A percentile compares a stretch with the other conserved stretches of the same genome.
Evolutionary conservation across 2,888 invertebrate species (phyloP).

Genomic region (Lamellibrachia satsuma): DNA sequence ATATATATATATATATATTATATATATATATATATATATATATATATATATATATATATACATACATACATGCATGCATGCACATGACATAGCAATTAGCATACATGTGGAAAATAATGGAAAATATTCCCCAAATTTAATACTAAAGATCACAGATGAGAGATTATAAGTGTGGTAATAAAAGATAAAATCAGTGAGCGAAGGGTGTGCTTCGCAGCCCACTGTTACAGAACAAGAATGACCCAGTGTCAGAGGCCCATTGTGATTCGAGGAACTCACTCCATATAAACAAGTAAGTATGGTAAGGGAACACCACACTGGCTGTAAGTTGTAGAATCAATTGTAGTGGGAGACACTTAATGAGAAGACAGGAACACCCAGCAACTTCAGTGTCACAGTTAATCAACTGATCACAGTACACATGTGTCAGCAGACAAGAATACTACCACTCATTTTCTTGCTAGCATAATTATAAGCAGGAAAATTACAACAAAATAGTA

Average conservation of each 20-base stretch:
- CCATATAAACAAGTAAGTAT: not conserved
- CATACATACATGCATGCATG: not conserved
- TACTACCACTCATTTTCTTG: not conserved
- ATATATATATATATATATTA: conserved; percentile 23
- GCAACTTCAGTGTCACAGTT: not conserved
- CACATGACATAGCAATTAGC: not conserved
- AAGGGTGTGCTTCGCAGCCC: too few relatives aligned
- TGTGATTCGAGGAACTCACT: too few relatives aligned
- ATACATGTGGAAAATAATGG: not conserved
- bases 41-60: conserved; percentile 22
- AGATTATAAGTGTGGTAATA: not conserved
- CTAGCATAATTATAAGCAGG: not conserved
- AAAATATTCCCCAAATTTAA: not conserved
- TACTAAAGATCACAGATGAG: not conserved
- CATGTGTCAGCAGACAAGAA: not conserved
- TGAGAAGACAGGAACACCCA: not conserved
- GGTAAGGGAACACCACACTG: not conserved
- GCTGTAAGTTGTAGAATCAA: not conserved
- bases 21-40: conserved; percentile 21
- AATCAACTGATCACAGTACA: not conserved
- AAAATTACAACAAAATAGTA: not conserved
- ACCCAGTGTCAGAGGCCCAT: too few relatives aligned
- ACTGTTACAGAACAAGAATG: too few relatives aligned
- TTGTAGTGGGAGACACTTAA: not conserved
- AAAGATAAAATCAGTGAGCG: too few relatives aligned